Evolutionary conservation across 2,888 invertebrate species (phyloP).

Genomic region (Reticulitermes lucifugus): DNA sequence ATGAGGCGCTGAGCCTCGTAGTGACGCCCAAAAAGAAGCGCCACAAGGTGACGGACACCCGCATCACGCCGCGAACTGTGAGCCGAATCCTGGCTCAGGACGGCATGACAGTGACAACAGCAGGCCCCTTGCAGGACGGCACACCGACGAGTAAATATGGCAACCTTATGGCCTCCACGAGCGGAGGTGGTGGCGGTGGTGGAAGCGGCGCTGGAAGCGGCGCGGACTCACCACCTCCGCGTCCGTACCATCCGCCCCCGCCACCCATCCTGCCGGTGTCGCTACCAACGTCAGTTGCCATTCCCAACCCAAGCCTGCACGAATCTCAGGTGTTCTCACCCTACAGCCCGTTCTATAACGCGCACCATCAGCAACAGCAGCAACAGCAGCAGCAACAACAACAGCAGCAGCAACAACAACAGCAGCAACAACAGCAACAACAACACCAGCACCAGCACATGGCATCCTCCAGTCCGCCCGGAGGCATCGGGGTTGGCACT

Average conservation of each 20-base stretch:
- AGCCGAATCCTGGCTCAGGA: slow-evolving; percentile 88
- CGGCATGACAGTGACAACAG: slow-evolving; percentile 76
- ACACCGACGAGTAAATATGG: slow-evolving; percentile 53
- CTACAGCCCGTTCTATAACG: slow-evolving; percentile 89
- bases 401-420: slow-evolving; percentile 63
- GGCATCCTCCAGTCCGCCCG: slow-evolving; percentile 67
- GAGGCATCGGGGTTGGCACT: slow-evolving; percentile 71
- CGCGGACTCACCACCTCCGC: slow-evolving; percentile 72
- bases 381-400: slow-evolving; percentile 61
- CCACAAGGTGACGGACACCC: slow-evolving; percentile 96
- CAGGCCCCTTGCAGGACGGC: slow-evolving; percentile 60
- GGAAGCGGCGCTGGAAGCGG: slow-evolving; percentile 58
- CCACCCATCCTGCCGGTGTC: slow-evolving; percentile 89
- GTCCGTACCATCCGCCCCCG: slow-evolving; percentile 76
- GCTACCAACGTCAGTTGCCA: slow-evolving; percentile 95
- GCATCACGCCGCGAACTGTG: slow-evolving; percentile 91
- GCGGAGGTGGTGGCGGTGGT: slow-evolving; percentile 59
- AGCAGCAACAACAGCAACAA: slow-evolving; percentile 70
- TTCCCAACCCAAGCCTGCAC: slow-evolving; percentile 95
- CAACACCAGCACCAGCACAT: slow-evolving; percentile 60
- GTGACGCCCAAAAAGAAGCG: slow-evolving; percentile 96
- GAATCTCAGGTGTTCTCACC: slow-evolving; percentile 94
- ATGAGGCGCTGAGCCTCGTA: slow-evolving; percentile 94
- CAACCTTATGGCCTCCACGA: slow-evolving; percentile 54
- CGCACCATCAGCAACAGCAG: slow-evolving; percentile 66